phyloP scores from a whole-genome alignment of 2,113 vertebrate genomes.

The Hypocryptadius cinnamomeus region DNA sequence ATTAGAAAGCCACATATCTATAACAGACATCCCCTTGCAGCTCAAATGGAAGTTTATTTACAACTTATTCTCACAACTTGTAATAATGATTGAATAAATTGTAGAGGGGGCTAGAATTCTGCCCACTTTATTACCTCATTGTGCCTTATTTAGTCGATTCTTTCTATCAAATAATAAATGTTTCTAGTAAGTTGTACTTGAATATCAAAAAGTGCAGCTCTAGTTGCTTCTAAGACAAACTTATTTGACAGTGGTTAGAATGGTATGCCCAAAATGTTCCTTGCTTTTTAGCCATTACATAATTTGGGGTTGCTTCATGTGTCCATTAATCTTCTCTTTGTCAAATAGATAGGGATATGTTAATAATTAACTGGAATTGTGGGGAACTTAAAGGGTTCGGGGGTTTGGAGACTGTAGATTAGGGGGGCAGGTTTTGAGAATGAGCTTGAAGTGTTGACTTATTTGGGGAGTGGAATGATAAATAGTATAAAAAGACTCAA shows the following conservation, averaged over 20 bases:
- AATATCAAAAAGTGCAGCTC: background rate
- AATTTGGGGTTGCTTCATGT: background rate
- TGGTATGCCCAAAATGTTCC: background rate
- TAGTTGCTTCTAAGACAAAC: background rate
- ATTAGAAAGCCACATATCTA: background rate
- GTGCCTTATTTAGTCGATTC: background rate
- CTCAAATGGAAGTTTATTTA: background rate
- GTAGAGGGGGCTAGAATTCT: background rate
- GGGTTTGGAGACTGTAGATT: background rate
- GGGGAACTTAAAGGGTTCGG: background rate
- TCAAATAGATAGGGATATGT: background rate
- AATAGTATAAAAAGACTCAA: background rate
- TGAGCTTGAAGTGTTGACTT: background rate
- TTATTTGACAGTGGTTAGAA: background rate
- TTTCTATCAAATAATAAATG: background rate
- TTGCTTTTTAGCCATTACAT: background rate
- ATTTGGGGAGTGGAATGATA: conserved; percentile 13
- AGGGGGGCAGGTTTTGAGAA: background rate
- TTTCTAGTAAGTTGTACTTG: background rate
- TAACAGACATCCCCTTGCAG: background rate
- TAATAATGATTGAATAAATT: background rate
- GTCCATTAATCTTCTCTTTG: background rate
- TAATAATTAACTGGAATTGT: background rate
- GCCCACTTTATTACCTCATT: background rate
- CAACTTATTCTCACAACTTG: background rate